Percentiles rank a stretch among this genome's conserved stretches.
These are phyloP conservation scores for Salarias fasciatus DNA, from an alignment of 2,797 vertebrate species.

Conservation along the genomic window DNA sequence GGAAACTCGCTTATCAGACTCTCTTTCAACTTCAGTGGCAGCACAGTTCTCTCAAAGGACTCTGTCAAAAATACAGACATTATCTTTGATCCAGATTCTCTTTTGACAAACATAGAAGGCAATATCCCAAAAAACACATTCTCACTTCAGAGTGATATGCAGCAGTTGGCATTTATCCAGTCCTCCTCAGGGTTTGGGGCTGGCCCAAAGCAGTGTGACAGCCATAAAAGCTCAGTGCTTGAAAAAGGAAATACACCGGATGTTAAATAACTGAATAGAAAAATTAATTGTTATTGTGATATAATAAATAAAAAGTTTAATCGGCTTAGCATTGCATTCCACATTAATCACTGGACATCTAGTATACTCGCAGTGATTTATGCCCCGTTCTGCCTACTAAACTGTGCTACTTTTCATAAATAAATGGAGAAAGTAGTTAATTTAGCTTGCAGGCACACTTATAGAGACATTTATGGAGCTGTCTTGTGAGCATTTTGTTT, in stretches of 20 bases:
- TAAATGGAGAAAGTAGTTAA: background rate
- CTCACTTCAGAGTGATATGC: constrained; percentile 20
- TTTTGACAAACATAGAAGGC: constrained; percentile 38
- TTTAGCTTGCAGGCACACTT: constrained; percentile 1
- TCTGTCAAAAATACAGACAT: constrained; percentile 30
- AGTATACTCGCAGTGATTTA: background rate
- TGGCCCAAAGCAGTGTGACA: constrained; percentile 17
- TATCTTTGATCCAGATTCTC: constrained; percentile 41
- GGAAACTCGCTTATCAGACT: constrained; percentile 41
- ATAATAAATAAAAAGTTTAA: constrained; percentile 3
- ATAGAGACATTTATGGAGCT: constrained; percentile 7
- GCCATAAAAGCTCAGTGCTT: background rate
- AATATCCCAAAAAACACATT: constrained; percentile 27
- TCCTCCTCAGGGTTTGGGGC: constrained; percentile 9
- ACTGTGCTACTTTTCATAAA: too few species aligned
- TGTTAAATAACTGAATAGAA: too few species aligned
- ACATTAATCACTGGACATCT: background rate
- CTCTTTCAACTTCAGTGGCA: constrained; percentile 40
- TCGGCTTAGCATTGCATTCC: background rate
- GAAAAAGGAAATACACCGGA: background rate
- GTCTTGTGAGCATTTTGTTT: constrained; percentile 12
- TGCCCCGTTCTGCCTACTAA: constrained; percentile 4
- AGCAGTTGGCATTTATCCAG: constrained; percentile 34
- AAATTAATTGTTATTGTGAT: background rate
- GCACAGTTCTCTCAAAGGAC: constrained; percentile 39